Evolutionary conservation across 2,797 vertebrate genomes (phyloP).

Genomic region (Amniataba percoides): DNA sequence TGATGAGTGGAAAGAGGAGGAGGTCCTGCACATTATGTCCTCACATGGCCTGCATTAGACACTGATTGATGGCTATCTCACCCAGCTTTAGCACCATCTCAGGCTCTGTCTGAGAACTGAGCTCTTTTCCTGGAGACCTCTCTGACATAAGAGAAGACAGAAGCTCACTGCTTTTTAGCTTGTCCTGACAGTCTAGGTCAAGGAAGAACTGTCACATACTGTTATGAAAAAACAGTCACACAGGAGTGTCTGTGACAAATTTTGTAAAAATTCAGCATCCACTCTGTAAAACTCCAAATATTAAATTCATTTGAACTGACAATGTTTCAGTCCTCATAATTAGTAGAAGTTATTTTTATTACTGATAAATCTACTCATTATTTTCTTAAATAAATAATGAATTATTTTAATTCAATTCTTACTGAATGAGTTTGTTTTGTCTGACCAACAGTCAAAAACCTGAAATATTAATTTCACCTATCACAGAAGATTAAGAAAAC

Average conservation of each 20-base stretch:
- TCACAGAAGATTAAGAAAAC: not conserved
- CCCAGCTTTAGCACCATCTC: not conserved
- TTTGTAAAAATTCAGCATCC: not conserved
- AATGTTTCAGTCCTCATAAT: not conserved
- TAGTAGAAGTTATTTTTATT: not conserved
- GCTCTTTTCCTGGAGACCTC: conserved; percentile 13
- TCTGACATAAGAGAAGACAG: conserved; percentile 11
- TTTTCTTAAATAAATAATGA: not conserved
- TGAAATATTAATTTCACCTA: not conserved
- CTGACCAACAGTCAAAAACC: not conserved
- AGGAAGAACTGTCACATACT: not conserved
- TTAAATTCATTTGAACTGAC: too few relatives aligned
- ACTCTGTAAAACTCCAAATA: not conserved
- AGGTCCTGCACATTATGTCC: conserved; percentile 31
- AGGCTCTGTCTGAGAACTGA: conserved; percentile 3
- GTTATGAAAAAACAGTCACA: not conserved
- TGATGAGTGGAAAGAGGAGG: conserved; percentile 51
- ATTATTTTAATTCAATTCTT: not conserved
- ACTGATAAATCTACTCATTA: not conserved
- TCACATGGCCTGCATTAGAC: conserved; percentile 28
- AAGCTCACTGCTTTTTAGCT: conserved; percentile 14
- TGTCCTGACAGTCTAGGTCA: not conserved
- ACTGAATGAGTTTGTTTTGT: not conserved
- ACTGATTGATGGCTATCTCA: conserved; percentile 52
- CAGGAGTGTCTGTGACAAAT: not conserved